phyloP scores from a whole-genome alignment of 2,888 invertebrate species.

The Eupithecia inturbata region DNA sequence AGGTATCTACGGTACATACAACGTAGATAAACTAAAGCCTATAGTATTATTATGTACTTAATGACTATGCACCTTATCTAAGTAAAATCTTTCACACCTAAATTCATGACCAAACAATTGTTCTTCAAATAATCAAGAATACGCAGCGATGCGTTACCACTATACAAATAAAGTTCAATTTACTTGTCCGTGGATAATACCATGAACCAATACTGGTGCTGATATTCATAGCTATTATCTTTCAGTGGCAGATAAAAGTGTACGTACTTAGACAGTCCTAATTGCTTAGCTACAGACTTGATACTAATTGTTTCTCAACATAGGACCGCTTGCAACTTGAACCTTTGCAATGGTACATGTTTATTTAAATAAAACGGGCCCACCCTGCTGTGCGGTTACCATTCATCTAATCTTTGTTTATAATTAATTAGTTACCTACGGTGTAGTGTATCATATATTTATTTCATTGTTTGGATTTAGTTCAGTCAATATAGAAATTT shows the following conservation, averaged over 20 bases:
- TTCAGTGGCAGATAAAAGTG: not conserved
- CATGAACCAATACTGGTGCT: not conserved
- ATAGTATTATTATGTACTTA: not conserved
- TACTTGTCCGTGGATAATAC: not conserved
- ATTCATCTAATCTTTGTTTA: slow-evolving; percentile 40
- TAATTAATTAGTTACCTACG: not conserved
- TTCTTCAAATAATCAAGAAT: not conserved
- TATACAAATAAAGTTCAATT: slow-evolving; percentile 1
- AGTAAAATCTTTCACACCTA: not conserved
- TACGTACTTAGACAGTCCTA: not conserved
- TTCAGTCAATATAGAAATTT: no score
- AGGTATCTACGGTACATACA: no score
- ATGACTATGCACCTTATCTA: not conserved
- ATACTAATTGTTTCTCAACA: slow-evolving; percentile 11
- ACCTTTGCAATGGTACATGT: slow-evolving; percentile 32
- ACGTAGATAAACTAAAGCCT: no score
- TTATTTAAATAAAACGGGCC: slow-evolving; percentile 48
- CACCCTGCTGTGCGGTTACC: slow-evolving; percentile 55
- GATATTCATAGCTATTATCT: not conserved
- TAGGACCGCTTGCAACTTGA: slow-evolving; percentile 1
- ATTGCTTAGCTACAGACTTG: slow-evolving; percentile 26
- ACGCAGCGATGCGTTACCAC: not conserved
- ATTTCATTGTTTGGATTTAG: slow-evolving; percentile 7
- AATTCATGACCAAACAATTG: not conserved
- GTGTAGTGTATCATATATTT: not conserved